phyloP scores from a whole-genome alignment of 2,113 vertebrate species.

The Anhinga rufa region DNA sequence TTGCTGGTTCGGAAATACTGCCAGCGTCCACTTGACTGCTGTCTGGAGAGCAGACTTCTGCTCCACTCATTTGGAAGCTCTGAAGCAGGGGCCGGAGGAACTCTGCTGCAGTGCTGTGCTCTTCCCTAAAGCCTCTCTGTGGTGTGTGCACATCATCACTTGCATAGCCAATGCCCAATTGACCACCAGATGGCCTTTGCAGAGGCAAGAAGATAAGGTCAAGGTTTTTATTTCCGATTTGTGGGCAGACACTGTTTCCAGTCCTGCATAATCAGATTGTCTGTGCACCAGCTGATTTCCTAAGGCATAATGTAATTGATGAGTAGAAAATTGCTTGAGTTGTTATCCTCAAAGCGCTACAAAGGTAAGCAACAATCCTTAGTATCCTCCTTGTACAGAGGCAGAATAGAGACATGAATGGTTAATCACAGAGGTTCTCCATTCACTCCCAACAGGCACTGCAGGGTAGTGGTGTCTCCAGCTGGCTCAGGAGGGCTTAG shows the following conservation, averaged over 20 bases:
- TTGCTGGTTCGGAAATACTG: neutral
- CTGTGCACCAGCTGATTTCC: neutral
- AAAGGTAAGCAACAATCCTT: neutral
- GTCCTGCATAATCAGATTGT: neutral
- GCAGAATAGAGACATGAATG: neutral
- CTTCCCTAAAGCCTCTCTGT: neutral
- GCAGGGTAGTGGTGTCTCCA: neutral
- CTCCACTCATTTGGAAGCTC: neutral
- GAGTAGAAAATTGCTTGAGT: neutral
- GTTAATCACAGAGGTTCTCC: neutral
- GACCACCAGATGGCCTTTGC: slow-evolving; percentile 10
- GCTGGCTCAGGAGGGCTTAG: neutral
- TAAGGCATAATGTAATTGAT: neutral
- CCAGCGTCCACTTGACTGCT: neutral
- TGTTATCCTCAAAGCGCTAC: neutral
- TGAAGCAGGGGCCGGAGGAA: neutral
- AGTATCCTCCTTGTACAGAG: neutral
- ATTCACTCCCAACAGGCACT: neutral
- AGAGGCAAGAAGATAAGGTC: neutral
- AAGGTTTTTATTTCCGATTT: neutral
- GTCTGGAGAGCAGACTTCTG: neutral
- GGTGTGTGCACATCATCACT: neutral
- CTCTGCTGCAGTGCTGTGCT: neutral
- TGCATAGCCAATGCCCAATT: neutral
- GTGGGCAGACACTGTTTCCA: neutral